Conservation (phyloP, 2,888 invertebrate genomes). For the Esperia sulphurella region DNA sequence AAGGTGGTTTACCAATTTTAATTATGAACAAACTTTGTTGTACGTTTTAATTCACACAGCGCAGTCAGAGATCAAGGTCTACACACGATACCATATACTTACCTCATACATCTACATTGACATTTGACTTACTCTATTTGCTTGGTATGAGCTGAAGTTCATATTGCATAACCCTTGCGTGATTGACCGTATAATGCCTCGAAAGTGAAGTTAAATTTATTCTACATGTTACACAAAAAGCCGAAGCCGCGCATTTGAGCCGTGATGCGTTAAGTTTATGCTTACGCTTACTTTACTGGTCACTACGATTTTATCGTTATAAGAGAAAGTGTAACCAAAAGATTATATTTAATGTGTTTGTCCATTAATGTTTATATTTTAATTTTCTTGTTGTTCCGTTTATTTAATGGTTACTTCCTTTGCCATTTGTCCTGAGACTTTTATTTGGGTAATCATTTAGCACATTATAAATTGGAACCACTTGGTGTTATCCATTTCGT, state of each 20-base stretch:
- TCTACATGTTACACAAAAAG: conserved; percentile 7
- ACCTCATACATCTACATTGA: conserved; percentile 15
- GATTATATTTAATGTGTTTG: neutral
- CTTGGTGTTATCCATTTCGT: neutral
- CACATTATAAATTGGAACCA: neutral
- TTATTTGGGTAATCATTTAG: neutral
- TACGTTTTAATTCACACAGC: too few species aligned
- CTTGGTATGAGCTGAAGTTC: conserved; percentile 17
- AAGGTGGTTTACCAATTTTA: too few species aligned
- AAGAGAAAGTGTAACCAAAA: neutral
- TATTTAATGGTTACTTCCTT: neutral
- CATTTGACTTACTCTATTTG: conserved; percentile 23
- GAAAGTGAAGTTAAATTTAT: conserved; percentile 25
- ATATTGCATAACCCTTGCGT: conserved; percentile 18
- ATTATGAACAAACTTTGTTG: too few species aligned
- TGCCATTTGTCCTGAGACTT: neutral
- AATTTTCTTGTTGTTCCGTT: too few species aligned
- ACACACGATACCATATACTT: conserved; percentile 4
- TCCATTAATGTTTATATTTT: neutral
- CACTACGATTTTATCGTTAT: neutral
- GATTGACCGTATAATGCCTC: conserved; percentile 21
- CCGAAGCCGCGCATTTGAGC: neutral
- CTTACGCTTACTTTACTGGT: conserved; percentile 2
- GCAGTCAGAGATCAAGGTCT: conserved; percentile 11
- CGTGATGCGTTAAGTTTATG: neutral